Percentiles rank a stretch among this genome's conserved stretches.
These are phyloP conservation scores for Epirrhoe alternata DNA, from an alignment of 2,888 invertebrate species.

Conservation along the genomic window DNA sequence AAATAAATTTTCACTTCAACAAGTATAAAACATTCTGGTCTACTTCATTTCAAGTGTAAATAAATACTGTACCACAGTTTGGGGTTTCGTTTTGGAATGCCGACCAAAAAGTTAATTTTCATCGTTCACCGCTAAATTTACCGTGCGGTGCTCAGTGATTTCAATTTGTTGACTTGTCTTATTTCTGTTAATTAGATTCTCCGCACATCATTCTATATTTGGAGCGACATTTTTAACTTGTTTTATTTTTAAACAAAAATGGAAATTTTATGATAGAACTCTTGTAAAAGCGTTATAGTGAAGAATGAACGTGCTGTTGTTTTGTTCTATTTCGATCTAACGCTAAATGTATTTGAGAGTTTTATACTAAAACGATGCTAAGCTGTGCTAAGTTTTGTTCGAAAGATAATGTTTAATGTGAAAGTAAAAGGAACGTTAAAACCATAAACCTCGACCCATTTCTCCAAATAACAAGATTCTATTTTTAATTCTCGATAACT, in stretches of 20 bases:
- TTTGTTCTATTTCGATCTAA: background rate
- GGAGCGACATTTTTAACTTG: constrained; percentile 6
- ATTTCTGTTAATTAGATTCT: constrained; percentile 71
- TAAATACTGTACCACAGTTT: background rate
- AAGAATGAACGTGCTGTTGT: too few species aligned
- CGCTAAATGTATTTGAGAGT: background rate
- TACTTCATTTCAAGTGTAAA: background rate
- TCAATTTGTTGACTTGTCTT: constrained; percentile 69
- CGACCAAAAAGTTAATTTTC: constrained; percentile 42
- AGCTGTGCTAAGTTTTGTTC: background rate
- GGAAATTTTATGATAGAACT: background rate
- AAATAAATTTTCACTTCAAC: too few species aligned
- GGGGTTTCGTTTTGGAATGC: background rate
- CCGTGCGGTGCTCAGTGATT: constrained; percentile 54
- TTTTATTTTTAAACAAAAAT: constrained; percentile 14
- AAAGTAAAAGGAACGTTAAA: constrained; percentile 47
- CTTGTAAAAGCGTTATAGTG: too few species aligned
- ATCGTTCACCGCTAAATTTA: constrained; percentile 66
- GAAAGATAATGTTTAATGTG: constrained; percentile 26
- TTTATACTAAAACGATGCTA: background rate
- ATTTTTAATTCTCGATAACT: constrained; percentile 70
- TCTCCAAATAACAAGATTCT: constrained; percentile 65
- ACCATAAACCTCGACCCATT: constrained; percentile 58
- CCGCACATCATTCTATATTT: constrained; percentile 50
- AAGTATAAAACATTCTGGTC: too few species aligned